Evolutionary conservation across 2,888 invertebrate species (phyloP), one percentile per base, ranked within the genome.

Genomic region (Pyrrhia umbra): DNA sequence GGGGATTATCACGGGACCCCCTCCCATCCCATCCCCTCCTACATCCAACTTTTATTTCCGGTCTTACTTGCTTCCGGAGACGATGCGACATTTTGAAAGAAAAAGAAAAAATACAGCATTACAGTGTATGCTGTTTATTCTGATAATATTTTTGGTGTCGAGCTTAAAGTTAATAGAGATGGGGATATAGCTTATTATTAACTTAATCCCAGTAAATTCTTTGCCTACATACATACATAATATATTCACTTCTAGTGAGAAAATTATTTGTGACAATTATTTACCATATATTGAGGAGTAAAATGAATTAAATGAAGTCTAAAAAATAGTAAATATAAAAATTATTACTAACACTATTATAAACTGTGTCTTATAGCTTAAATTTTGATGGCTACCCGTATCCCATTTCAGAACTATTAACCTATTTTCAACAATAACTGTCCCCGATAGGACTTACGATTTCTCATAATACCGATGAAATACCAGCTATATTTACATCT

Each of bases 41-140:
- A 46, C 71, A 51, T 45, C 39, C 68, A 66, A 77, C 75, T 75
- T 79, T 79, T 79, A 75, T 77, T 71, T 75, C 77, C 74, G 70
- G 42, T 16, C 42, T 25, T 50, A 52, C 43, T 42, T 47, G 21
- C 42, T 59, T 63, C 77, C 67, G 66, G 60, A 15, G 39, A 61
- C 43, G 46, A 60, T 6, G 49, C 15, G 46, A 74, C 64, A 37
- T 57, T 50, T 54, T 42, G 15, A 8, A 50, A 55, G 54, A 40
- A 40, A 18, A 30, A 50, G 47, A 40, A 37, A 16, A 27, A 47
- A 63, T 51, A 39, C n/a, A 10, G 23, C 30, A 6, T 37, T n/a
- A n/a, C n/a, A n/a, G 27, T 37, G 6, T 27, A 2, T 13, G 4
- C n/a, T 46, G 10, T 42, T 54, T 46, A 45, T 57, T 60, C 47